Percentiles rank a stretch among this genome's conserved stretches.
Conservation (phyloP, 2,888 invertebrate genomes). For the Isoperla grammatica region DNA sequence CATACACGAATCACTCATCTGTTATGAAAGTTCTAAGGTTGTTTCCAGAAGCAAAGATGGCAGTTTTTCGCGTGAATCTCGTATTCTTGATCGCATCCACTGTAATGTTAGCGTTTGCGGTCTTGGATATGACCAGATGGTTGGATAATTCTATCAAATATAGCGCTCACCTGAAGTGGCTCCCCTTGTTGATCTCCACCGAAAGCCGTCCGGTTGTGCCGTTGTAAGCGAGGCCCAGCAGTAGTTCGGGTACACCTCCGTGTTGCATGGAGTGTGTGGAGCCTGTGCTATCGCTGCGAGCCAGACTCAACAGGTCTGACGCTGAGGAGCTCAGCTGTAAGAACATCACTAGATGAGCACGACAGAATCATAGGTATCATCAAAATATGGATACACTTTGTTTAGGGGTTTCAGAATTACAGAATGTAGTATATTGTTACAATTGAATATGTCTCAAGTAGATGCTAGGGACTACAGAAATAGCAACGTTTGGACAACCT, state of each 20-base stretch:
- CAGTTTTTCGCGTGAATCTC: too few species aligned
- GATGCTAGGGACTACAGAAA: too few species aligned
- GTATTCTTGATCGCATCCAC: too few species aligned
- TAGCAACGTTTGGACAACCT: too few species aligned
- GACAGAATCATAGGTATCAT: too few species aligned
- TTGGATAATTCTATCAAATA: too few species aligned
- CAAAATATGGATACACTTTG: neutral
- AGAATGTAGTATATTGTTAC: neutral
- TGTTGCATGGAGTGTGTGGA: constrained; percentile 88
- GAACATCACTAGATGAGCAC: neutral
- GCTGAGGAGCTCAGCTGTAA: constrained; percentile 47
- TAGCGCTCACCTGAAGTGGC: constrained; percentile 57
- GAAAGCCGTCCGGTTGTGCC: constrained; percentile 90
- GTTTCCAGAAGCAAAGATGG: too few species aligned
- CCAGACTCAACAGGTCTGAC: constrained; percentile 65
- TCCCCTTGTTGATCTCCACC: constrained; percentile 80
- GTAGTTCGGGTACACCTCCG: constrained; percentile 85
- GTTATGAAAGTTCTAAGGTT: too few species aligned
- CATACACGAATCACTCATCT: too few species aligned
- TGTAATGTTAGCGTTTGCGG: too few species aligned
- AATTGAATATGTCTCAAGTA: neutral
- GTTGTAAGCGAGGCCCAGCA: constrained; percentile 86
- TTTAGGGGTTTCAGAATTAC: neutral
- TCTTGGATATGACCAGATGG: too few species aligned
- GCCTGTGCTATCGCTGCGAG: constrained; percentile 88